Base-by-base conservation (phyloP, 2,888 invertebrate genomes). In the Fragum fragum region DNA sequence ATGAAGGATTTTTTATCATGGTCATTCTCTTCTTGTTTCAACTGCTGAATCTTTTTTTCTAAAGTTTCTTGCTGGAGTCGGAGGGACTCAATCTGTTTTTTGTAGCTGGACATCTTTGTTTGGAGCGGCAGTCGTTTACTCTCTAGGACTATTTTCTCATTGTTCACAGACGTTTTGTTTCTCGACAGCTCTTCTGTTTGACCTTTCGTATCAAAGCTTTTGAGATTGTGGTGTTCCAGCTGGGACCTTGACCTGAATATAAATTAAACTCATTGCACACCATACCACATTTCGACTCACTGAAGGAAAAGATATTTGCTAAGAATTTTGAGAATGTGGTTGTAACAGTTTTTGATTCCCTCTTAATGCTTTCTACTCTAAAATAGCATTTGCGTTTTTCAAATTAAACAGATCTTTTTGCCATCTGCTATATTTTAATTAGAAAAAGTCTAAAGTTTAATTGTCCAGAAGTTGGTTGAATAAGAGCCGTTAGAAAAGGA, bases 131-230 rank as follows among this genome's bases (percentile, higher is more conserved):
- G 97, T 0, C 99, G 96, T 87, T 97, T 97, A 18, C 97, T 97
- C 93, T 99, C 99, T 87, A 99, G 95, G 92, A 98, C 97, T 18
- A 98, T 96, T 11, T 99, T 95, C 95, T 99, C 99, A 83, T 97
- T 97, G 53, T 97, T 97, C 1, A 99, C 98, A 0, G 98, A 98
- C 36, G 97, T 96, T 95, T 98, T 98, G 83, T 99, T 99, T 87
- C 97, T 95, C 14, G 97, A 95, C 96, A 99, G 96, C 95, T 99
- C 98, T 92, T 98, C 97, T 84, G 99, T 97, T 89, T 98, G 96
- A 83, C 96, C 95, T 94, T 97, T 97, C 52, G 98, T 79, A 73
- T 93, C 92, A 1, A 88, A 71, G 23, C 82, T 83, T 81, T 88
- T 84, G n/a, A 85, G 53, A 29, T 78, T 77, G 47, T 83, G 75